Evolutionary conservation across 1,140 invertebrate species (phyloP).

Genomic region (Diorhabda carinulata): DNA sequence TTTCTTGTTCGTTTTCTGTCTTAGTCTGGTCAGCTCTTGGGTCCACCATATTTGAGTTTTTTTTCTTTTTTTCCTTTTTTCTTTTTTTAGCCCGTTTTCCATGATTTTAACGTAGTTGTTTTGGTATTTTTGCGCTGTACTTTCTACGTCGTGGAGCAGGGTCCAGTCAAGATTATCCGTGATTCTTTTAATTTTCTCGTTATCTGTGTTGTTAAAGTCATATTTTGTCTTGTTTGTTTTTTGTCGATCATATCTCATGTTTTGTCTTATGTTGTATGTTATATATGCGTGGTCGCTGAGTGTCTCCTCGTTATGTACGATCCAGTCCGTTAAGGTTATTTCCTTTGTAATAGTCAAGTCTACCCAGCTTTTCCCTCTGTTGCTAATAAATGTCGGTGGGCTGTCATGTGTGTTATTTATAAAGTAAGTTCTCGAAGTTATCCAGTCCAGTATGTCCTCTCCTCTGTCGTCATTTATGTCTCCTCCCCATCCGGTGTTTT

Average conservation of each 20-base stretch:
- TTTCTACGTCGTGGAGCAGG: no score
- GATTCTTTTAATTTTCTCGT: no score
- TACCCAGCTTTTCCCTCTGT: not conserved
- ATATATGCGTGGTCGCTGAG: conserved; percentile 16
- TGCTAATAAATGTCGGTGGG: not conserved
- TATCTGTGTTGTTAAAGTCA: no score
- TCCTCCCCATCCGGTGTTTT: not conserved
- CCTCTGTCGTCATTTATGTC: no score
- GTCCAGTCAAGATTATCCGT: no score
- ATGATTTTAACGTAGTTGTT: no score
- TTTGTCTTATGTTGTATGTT: no score
- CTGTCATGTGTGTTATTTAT: not conserved
- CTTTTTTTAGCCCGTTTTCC: not conserved
- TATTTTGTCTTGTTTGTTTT: no score
- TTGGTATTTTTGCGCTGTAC: no score
- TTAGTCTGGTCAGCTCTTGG: not conserved
- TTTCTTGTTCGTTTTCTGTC: not conserved
- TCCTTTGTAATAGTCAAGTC: conserved; percentile 3
- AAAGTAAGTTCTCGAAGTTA: not conserved
- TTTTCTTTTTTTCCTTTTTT: not conserved
- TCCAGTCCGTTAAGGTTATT: not conserved
- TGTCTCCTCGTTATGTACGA: conserved; percentile 6
- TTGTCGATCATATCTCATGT: no score
- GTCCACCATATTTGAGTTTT: conserved; percentile 1
- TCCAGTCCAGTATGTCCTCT: no score